Conservation (phyloP, 2,888 invertebrate genomes). For the Eledona agricola region DNA sequence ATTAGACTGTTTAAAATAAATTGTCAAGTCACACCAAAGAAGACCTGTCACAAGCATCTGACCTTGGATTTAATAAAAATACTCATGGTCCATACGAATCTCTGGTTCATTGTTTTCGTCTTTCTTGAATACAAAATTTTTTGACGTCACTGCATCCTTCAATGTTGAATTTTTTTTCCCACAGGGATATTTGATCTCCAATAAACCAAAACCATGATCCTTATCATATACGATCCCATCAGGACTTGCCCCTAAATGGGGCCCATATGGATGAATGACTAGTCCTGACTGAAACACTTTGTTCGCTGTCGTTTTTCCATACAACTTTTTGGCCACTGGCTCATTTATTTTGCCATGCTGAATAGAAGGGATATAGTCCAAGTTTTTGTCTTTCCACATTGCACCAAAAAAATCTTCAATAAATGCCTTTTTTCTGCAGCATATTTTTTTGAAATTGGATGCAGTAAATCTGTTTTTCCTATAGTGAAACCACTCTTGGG, state of each 20-base stretch:
- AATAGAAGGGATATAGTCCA: no score
- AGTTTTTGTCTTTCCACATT: no score
- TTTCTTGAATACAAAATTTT: neutral
- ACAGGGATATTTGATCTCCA: neutral
- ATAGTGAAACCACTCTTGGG: no score
- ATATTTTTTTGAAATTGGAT: no score
- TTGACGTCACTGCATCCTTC: neutral
- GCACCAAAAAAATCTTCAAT: no score
- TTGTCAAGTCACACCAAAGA: neutral
- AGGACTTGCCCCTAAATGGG: constrained; percentile 9
- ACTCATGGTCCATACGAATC: constrained; percentile 1
- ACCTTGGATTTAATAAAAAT: constrained; percentile 11
- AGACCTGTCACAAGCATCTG: constrained; percentile 6
- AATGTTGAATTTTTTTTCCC: constrained; percentile 1
- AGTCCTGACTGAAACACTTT: neutral
- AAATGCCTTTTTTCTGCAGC: no score
- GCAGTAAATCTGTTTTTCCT: no score
- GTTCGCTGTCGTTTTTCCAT: neutral
- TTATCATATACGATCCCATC: neutral
- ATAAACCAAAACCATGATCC: constrained; percentile 1
- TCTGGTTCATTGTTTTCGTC: neutral
- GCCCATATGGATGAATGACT: constrained; percentile 4
- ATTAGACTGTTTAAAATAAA: neutral
- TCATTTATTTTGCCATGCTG: no score
- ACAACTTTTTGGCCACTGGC: neutral